Evolutionary conservation across 1,140 invertebrate species (phyloP), one percentile per base, ranked within the genome.

Genomic region (Akabosia matsudoensis): DNA sequence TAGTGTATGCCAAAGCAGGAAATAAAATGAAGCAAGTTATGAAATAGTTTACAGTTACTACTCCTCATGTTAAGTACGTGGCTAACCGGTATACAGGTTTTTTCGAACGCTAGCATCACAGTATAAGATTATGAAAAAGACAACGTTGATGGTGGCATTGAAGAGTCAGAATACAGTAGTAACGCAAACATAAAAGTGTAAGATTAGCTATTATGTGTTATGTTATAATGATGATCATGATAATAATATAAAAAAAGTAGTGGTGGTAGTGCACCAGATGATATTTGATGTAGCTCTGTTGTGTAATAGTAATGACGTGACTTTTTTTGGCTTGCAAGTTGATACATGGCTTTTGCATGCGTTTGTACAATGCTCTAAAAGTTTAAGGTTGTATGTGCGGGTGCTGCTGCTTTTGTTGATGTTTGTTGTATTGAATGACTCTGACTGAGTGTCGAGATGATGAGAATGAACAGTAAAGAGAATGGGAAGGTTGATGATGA

Each of bases 381-480:
- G 37, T 18, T 45, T 45, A 45, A 7, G 7, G 37, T 45, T 45
- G 7, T 18, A 45, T 18, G 7, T 56, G 10, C 14, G 54, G 22
- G 18, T 18, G 37, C 54, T 56, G 37, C 37, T 56, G 67, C 67
- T 70, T 70, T 3, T 70, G 67, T 22, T 24, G 56, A 31, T 72
- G 33, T 72, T 72, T 67, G 61, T 31, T 28, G n/a, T 30, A 31
- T 67, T 67, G 61, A 67, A 30, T 72, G 70, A 72, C 18, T n/a
- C n/a, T 72, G 70, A 72, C 4, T 72, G 61, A 67, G 37, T 45
- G 37, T n/a, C n/a, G n/a, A n/a, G n/a, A n/a, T n/a, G n/a, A n/a
- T n/a, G n/a, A 45, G 37, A 45, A 45, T 45, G 37, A 18, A 45
- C 7, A 61, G 26, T 24, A 67, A 67, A 4, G 61, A 67, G 26